Evolutionary conservation across 2,888 invertebrate genomes (phyloP).

Genomic region (Syrphus vitripennis): DNA sequence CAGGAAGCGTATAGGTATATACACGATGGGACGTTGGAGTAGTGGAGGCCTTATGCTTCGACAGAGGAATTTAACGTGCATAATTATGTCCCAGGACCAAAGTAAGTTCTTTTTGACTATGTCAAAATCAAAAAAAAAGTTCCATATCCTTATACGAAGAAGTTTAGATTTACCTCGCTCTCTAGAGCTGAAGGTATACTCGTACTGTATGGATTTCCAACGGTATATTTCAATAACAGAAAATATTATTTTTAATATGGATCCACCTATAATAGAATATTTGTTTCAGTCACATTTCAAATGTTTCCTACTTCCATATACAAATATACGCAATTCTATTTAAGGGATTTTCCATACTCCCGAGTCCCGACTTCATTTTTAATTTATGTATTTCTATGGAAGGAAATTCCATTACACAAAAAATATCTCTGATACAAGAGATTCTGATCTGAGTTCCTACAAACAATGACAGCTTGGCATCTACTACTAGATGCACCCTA

Average conservation of each 20-base stretch:
- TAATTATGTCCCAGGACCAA: too few species aligned
- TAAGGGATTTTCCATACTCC: not conserved
- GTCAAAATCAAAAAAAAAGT: too few species aligned
- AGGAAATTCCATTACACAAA: not conserved
- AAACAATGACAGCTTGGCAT: constrained; percentile 5
- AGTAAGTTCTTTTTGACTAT: too few species aligned
- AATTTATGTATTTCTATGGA: not conserved
- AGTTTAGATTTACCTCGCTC: too few species aligned
- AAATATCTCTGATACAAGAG: constrained; percentile 15
- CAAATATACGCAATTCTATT: not conserved
- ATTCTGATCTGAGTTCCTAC: not conserved
- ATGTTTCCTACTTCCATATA: not conserved
- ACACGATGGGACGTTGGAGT: too few species aligned
- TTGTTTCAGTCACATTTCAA: not conserved
- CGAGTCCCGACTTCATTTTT: not conserved
- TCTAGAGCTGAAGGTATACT: too few species aligned
- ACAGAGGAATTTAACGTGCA: too few species aligned
- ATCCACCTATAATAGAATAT: not conserved
- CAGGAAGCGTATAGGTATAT: too few species aligned
- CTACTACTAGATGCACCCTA: not conserved
- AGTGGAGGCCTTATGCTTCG: too few species aligned
- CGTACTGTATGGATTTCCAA: too few species aligned
- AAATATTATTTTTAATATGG: not conserved
- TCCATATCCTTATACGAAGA: too few species aligned
- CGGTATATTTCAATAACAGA: not conserved